phyloP scores from a whole-genome alignment of 2,888 invertebrate species.

The Apamea monoglypha region DNA sequence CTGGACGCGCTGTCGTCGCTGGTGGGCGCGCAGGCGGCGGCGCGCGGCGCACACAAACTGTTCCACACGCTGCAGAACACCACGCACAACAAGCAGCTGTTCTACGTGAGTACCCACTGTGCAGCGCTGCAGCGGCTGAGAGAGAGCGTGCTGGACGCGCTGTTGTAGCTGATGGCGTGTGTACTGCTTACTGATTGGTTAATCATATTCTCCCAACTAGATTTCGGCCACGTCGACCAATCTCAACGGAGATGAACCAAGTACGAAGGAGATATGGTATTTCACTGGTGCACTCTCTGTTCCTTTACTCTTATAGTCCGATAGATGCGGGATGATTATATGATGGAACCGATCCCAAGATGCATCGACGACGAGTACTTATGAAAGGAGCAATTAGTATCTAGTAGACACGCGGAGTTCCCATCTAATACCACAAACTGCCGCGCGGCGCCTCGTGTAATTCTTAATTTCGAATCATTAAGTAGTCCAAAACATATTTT shows the following conservation, averaged over 20 bases:
- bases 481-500: background rate
- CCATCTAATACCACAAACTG: background rate
- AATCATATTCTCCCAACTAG: background rate
- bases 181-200: background rate
- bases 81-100: conserved; percentile 96
- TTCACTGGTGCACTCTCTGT: background rate
- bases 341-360: background rate
- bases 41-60: conserved; percentile 95
- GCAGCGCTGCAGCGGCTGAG: conserved; percentile 92
- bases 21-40: conserved; percentile 96
- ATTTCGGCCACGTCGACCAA: background rate
- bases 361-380: background rate
- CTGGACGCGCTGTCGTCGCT: conserved; percentile 95
- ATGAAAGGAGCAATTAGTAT: background rate
- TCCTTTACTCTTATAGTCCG: background rate
- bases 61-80: conserved; percentile 96
- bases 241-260: background rate
- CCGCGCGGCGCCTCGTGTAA: too few species aligned
- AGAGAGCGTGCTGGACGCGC: conserved; percentile 93
- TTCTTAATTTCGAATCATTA: background rate
- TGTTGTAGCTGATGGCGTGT: conserved; percentile 93
- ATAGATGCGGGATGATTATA: background rate
- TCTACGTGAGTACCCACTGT: conserved; percentile 93
- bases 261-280: background rate
- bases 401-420: background rate